Evolutionary conservation across 2,888 invertebrate genomes (phyloP).

Genomic region (Thelaira solivaga): DNA sequence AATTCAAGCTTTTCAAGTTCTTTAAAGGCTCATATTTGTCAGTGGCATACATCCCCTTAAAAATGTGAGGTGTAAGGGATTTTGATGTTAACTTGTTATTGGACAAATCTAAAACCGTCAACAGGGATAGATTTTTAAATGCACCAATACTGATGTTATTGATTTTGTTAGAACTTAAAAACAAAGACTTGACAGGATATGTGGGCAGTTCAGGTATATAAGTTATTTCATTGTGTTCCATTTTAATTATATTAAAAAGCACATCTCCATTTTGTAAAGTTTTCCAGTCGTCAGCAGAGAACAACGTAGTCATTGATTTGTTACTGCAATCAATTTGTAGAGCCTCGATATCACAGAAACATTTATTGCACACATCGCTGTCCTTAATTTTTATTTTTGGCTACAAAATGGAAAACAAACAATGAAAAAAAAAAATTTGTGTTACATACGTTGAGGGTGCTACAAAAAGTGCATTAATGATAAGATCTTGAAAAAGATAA

Average conservation of each 20-base stretch:
- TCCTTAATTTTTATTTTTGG: constrained; percentile 64
- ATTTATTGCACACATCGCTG: constrained; percentile 78
- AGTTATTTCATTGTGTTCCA: constrained; percentile 72
- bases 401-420: constrained; percentile 22
- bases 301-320: constrained; percentile 78
- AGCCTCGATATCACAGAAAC: constrained; percentile 77
- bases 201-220: constrained; percentile 78
- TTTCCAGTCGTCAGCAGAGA: constrained; percentile 80
- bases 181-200: constrained; percentile 78
- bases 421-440: not conserved
- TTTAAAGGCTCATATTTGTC: constrained; percentile 68
- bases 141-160: constrained; percentile 80
- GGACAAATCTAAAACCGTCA: constrained; percentile 83
- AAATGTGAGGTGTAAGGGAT: constrained; percentile 81
- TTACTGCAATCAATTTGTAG: constrained; percentile 80
- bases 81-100: constrained; percentile 82
- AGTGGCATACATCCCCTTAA: constrained; percentile 79
- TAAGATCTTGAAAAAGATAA: too few species aligned
- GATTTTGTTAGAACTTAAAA: constrained; percentile 82
- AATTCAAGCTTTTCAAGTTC: constrained; percentile 73
- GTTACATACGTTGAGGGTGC: too few species aligned
- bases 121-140: constrained; percentile 81
- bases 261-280: constrained; percentile 69
- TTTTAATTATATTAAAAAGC: constrained; percentile 69
- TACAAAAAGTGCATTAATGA: too few species aligned